Conservation (phyloP, 2,888 invertebrate species). For the Oithona nana region DNA sequence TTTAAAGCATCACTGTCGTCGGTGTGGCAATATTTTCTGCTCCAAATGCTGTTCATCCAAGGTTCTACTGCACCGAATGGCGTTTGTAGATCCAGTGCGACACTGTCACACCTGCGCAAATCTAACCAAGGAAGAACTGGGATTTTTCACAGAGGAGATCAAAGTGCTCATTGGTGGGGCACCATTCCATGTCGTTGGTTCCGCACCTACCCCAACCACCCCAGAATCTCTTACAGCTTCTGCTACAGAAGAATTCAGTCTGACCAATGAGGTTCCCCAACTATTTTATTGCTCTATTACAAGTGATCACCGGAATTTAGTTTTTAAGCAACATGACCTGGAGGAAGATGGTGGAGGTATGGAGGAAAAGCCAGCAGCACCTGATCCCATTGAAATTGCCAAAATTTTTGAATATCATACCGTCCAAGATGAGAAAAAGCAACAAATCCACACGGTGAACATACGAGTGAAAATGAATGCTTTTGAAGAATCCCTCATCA, state of each 20-base stretch:
- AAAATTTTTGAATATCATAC: background rate
- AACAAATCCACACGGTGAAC: background rate
- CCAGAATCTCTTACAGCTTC: no score
- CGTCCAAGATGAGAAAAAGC: background rate
- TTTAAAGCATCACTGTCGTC: slow-evolving; percentile 33
- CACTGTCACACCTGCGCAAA: slow-evolving; percentile 29
- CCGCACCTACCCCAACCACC: no score
- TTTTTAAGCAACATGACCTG: background rate
- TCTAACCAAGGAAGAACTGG: slow-evolving; percentile 29
- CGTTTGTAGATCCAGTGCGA: slow-evolving; percentile 34
- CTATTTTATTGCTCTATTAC: background rate
- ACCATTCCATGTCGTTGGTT: no score
- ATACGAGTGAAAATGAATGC: background rate
- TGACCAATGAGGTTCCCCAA: background rate
- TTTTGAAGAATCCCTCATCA: background rate
- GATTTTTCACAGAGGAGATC: slow-evolving; percentile 32
- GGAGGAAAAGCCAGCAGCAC: no score
- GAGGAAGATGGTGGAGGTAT: background rate
- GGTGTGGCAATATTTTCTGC: slow-evolving; percentile 34
- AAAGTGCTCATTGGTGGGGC: slow-evolving; percentile 29
- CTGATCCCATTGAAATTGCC: background rate
- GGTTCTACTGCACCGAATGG: slow-evolving; percentile 31
- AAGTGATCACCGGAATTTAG: background rate
- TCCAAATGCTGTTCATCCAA: slow-evolving; percentile 29
- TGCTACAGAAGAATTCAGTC: no score